phyloP scores from a whole-genome alignment of 2,113 vertebrate species.

The Semnornis frantzii region DNA sequence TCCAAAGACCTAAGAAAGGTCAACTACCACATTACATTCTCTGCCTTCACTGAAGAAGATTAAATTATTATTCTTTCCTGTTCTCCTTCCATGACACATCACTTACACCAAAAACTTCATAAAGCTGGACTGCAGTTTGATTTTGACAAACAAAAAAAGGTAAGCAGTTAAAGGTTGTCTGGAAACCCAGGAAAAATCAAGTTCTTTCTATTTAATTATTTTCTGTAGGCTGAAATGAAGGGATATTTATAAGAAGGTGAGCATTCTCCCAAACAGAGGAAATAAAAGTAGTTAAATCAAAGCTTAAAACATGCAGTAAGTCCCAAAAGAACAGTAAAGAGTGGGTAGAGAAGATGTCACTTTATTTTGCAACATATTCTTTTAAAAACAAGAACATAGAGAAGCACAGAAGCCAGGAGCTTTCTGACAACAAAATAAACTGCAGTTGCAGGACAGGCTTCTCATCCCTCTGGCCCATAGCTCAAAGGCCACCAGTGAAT shows the following conservation, averaged over 20 bases:
- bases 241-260: background rate
- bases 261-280: background rate
- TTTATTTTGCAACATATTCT: background rate
- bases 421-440: background rate
- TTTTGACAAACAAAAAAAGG: background rate
- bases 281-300: background rate
- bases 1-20: background rate
- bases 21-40: background rate
- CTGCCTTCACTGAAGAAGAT: background rate
- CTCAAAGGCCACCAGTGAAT: rapidly evolving
- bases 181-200: background rate
- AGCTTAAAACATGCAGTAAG: background rate
- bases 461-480: background rate
- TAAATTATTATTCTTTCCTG: background rate
- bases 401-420: background rate
- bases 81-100: background rate
- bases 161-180: background rate
- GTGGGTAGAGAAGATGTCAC: background rate
- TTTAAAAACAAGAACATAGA: background rate
- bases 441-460: background rate
- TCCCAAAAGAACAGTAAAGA: background rate
- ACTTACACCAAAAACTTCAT: background rate
- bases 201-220: background rate
- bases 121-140: background rate
- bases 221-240: background rate